phyloP scores from a whole-genome alignment of 2,888 invertebrate genomes.

The Xestia sexstrigata region DNA sequence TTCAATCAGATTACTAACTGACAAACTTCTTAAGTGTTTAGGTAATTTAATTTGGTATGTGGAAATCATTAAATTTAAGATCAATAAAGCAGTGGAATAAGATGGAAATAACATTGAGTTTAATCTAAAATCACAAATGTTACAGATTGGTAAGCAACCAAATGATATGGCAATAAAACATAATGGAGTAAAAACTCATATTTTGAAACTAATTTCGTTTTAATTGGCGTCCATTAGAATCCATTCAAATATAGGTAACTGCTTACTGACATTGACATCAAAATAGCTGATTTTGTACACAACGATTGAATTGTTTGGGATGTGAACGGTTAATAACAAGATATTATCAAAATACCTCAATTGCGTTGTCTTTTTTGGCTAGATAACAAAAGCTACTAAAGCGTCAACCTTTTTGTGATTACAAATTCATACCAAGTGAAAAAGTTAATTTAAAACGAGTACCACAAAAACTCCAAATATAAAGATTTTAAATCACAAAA shows the following conservation, averaged over 20 bases:
- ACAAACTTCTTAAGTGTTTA: not conserved
- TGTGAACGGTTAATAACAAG: conserved; percentile 6
- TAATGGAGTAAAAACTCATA: conserved; percentile 17
- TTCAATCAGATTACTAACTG: not conserved
- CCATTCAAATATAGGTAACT: conserved; percentile 4
- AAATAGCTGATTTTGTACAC: conserved; percentile 24
- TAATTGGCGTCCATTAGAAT: conserved; percentile 24
- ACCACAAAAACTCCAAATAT: not conserved
- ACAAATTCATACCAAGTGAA: not conserved
- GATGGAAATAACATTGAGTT: conserved; percentile 2
- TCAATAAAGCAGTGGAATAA: not conserved
- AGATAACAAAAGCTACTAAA: not conserved
- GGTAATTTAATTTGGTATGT: not conserved
- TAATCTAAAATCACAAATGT: conserved; percentile 13
- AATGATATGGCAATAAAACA: not conserved
- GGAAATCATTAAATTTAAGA: not conserved
- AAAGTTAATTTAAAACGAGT: not conserved
- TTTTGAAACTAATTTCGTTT: conserved; percentile 42
- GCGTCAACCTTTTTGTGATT: not conserved
- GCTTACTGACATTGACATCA: conserved; percentile 14
- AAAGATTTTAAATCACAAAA: not conserved
- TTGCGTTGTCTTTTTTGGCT: not conserved
- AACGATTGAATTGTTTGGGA: conserved; percentile 16
- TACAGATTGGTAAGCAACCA: conserved; percentile 15
- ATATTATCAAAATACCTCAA: not conserved